These are phyloP conservation scores for Suncus etruscus DNA, from an alignment of 2,113 vertebrate genomes.

Conservation along the genomic window DNA sequence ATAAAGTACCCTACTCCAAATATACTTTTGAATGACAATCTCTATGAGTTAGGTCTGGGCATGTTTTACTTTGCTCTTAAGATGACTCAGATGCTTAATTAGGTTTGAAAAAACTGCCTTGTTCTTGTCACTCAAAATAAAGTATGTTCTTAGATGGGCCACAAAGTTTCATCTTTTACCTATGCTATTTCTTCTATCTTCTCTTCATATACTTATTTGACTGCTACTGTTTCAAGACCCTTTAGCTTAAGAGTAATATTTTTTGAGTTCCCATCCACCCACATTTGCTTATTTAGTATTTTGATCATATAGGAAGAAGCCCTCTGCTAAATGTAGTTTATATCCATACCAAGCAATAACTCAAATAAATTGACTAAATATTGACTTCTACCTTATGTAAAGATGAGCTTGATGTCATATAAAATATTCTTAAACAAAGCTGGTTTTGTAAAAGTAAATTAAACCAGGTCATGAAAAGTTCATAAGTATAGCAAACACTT, in stretches of 20 bases:
- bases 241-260: conserved; percentile 32
- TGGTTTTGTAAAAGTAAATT: conserved; percentile 14
- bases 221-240: conserved; percentile 18
- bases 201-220: not conserved
- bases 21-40: conserved; percentile 43
- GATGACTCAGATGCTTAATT: conserved; percentile 71
- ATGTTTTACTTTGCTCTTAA: conserved; percentile 28
- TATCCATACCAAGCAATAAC: not conserved
- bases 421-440: conserved; percentile 21
- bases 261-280: conserved; percentile 21
- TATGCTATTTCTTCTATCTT: conserved; percentile 4
- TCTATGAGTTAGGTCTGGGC: not conserved
- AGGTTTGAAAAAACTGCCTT: conserved; percentile 21
- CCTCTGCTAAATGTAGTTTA: not conserved
- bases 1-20: not conserved
- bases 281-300: not conserved
- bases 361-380: conserved; percentile 18
- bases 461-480: not conserved
- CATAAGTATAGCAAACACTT: not conserved
- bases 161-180: conserved; percentile 16
- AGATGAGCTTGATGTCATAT: not conserved
- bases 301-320: not conserved
- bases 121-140: not conserved
- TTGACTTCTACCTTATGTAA: conserved; percentile 26
- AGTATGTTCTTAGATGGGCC: not conserved